Base-by-base conservation (phyloP, 2,888 invertebrate species). In the Barypeithes pellucidus region DNA sequence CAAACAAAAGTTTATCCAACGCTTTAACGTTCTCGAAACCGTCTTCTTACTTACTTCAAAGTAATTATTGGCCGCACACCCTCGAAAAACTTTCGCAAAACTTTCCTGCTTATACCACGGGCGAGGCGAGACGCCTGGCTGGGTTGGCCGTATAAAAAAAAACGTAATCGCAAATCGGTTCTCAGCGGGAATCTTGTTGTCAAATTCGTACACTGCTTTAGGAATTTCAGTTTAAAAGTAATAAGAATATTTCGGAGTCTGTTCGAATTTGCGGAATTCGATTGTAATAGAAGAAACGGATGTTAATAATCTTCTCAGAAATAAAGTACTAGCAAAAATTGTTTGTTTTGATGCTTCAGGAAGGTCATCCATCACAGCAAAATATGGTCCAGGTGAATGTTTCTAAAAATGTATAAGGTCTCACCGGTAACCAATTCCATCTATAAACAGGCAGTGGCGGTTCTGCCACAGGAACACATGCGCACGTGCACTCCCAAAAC, bases 21-120 rank as follows among this genome's bases (percentile, higher is more conserved):
- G 29, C 67, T 60, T 43, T 65, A 59, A 63, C 59, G 71, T 65
- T 59, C n/a, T 20, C 41, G 47, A 16, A 43, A 72, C 52, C 50
- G 67, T 72, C 65, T 71, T 71, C 71, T 59, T 71, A 65, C 47
- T 66, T n/a, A 45, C 39, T 57, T 61, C 60, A 20, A 61, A 66
- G 72, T 54, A 72, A 72, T 72, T 72, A 72, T 66, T 52, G 72
- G 54, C 61, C 41, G 52, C 67, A 66, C 72, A 57, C 72, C 71
- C 71, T 62, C 39, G 45, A 59, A 43, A 70, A 69, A 70, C 41
- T 47, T 54, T 54, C 45, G 2, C 62, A 61, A 70, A n/a, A 62
- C 54, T 70, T 70, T 61, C 60, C 39, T 45, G 39, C 69, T 24
- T 22, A 59, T 33, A 45, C 24, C 18, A 24, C 33, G 33, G 45